Percentiles rank a stretch among this genome's conserved stretches.
phyloP scores from a whole-genome alignment of 2,113 vertebrate genomes.

The Pithys albifrons region DNA sequence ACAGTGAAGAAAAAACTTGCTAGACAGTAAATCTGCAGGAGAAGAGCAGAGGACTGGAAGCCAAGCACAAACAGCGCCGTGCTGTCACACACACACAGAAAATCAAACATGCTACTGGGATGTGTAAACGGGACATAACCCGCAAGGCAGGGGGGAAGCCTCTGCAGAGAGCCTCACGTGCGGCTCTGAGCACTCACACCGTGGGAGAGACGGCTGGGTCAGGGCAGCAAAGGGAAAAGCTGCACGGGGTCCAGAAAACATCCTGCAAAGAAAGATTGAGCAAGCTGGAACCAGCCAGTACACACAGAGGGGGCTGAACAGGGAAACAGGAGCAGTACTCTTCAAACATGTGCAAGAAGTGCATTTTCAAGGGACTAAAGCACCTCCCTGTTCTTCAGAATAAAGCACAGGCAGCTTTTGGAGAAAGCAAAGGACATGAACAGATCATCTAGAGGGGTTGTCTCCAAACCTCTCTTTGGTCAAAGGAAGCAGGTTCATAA shows the following conservation, averaged over 20 bases:
- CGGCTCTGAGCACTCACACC: rapidly evolving
- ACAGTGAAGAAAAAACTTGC: background rate
- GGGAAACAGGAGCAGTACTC: background rate
- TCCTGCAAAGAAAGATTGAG: background rate
- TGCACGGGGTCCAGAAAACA: background rate
- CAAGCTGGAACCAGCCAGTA: background rate
- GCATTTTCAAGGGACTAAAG: background rate
- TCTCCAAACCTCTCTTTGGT: background rate
- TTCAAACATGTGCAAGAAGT: background rate
- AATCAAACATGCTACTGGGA: background rate
- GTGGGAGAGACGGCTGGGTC: background rate
- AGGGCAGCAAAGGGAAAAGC: background rate
- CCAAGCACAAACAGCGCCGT: background rate
- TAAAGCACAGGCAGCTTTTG: background rate
- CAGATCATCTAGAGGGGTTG: background rate
- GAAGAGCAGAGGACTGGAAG: background rate
- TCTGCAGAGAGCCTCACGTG: background rate
- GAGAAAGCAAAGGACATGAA: background rate
- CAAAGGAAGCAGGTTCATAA: background rate
- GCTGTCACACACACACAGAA: background rate
- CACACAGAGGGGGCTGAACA: background rate
- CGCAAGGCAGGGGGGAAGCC: background rate
- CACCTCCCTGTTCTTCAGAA: background rate
- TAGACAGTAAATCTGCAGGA: slow-evolving; percentile 16
- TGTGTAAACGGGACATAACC: background rate